A percentile compares a stretch with the other conserved stretches of the same genome.
Evolutionary conservation across 2,888 invertebrate species (phyloP).

Genomic region (Drosophila yooni): DNA sequence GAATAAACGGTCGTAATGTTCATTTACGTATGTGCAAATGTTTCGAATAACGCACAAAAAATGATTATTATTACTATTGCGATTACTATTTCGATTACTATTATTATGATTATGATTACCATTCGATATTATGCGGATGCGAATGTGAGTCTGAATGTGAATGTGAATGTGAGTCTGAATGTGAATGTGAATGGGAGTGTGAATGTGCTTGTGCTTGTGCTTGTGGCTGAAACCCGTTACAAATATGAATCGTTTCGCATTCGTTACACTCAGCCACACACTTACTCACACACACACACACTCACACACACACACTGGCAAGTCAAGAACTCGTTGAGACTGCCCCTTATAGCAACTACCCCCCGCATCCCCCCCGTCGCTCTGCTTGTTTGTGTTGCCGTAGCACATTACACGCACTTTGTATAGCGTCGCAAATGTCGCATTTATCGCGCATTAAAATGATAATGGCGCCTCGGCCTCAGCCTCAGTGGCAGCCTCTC

Average conservation of each 20-base stretch:
- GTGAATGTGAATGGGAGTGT: conserved; percentile 1
- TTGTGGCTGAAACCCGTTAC: conserved; percentile 59
- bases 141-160: conserved; percentile 4
- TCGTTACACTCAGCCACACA: conserved; percentile 16
- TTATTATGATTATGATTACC: conserved; percentile 81
- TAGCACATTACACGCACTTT: conserved; percentile 79
- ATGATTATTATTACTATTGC: conserved; percentile 71
- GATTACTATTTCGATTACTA: conserved; percentile 69
- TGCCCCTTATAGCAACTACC: background rate
- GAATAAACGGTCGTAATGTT: conserved; percentile 51
- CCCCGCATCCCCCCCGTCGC: background rate
- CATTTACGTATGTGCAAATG: conserved; percentile 79
- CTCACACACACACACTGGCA: conserved; percentile 25
- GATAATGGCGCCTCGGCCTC: conserved; percentile 73
- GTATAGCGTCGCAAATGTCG: conserved; percentile 83
- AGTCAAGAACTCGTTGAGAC: conserved; percentile 46
- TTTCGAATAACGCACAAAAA: conserved; percentile 62
- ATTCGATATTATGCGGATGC: conserved; percentile 63
- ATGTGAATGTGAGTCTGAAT: background rate
- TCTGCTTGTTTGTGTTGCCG: conserved; percentile 44
- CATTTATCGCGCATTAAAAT: conserved; percentile 84
- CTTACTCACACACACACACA: conserved; percentile 25
- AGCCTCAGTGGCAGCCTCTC: conserved; percentile 1
- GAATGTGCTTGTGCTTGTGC: conserved; percentile 3
- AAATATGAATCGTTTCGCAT: conserved; percentile 66